A percentile compares a stretch with the other conserved stretches of the same genome.
phyloP scores from a whole-genome alignment of 2,113 vertebrate species.

The Ageneiosus marmoratus region DNA sequence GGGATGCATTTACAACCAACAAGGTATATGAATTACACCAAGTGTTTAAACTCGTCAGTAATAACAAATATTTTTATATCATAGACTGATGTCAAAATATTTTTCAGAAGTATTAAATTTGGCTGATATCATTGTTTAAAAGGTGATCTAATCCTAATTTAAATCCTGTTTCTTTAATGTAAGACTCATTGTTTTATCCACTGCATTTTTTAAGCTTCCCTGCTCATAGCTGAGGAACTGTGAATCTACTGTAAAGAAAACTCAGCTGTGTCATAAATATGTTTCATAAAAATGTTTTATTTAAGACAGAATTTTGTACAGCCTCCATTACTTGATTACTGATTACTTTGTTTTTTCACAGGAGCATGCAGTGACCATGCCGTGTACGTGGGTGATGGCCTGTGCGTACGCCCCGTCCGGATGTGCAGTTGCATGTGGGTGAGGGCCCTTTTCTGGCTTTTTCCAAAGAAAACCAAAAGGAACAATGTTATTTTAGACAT shows the following conservation, averaged over 20 bases:
- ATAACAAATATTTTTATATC: not conserved
- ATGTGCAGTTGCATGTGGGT: slow-evolving; percentile 97
- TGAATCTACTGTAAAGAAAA: not conserved
- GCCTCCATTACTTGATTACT: not conserved
- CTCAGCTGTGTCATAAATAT: not conserved
- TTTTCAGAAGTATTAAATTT: not conserved
- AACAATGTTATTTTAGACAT: not conserved
- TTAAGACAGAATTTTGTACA: not conserved
- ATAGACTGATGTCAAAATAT: not conserved
- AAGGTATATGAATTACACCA: slow-evolving; percentile 78
- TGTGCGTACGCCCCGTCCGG: slow-evolving; percentile 95
- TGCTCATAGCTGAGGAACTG: not conserved
- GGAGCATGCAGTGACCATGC: slow-evolving; percentile 98
- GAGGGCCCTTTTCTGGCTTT: slow-evolving; percentile 59
- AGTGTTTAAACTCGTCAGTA: not conserved
- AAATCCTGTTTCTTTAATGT: not conserved
- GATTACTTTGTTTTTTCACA: slow-evolving; percentile 55
- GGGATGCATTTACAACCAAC: slow-evolving; percentile 98
- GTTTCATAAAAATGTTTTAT: not conserved
- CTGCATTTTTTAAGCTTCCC: not conserved
- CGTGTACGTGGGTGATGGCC: slow-evolving; percentile 99
- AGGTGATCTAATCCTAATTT: not conserved
- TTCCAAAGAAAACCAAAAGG: not conserved
- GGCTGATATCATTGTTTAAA: not conserved
- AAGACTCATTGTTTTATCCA: not conserved